Evolutionary conservation across 2,113 vertebrate genomes (phyloP), one percentile per base, ranked within the genome.

Genomic region (Gila orcuttii): DNA sequence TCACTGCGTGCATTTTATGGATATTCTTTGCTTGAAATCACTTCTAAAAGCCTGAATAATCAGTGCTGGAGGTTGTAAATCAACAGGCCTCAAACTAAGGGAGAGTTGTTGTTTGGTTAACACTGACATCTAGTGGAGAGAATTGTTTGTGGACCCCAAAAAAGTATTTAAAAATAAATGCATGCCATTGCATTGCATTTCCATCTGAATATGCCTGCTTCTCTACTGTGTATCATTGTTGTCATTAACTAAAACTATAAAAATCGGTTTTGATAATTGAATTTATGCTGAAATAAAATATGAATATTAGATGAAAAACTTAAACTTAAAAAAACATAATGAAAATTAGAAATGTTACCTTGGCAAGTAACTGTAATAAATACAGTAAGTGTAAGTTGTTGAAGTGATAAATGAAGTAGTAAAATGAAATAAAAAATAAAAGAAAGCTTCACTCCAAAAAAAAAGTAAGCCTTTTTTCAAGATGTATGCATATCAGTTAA

Each of bases 51-150:
- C 11, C 21, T 83, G 31, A 39, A 69, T 25, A 31, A 23, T 68
- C 60, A 68, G 5, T 39, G 11, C 13, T 31, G 28, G 33, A 45
- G 5, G n/a, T n/a, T 69, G 25, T 39, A 9, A 2, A 71, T 57
- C 79, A 82, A 68, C 7, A 81, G 17, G 79, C 25, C 10, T 66
- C 15, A 4, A 64, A 45, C 36, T 28, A 42, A 57, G 10, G 31
- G 4, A 59, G 25, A 15, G 10, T 71, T 83, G 10, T 71, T 83
- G 47, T 47, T 89, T 42, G 33, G 10, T 66, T 73, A 8, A 78
- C 66, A 85, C 31, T 52, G 39, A 83, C 88, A 85, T 52, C 88
- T 85, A 87, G 88, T 89, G 88, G 88, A 74, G 33, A 12, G 36
- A 64, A 17, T 84, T 73, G 75, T 55, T 77, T 55, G 36, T 42